Evolutionary conservation across 2,888 invertebrate species (phyloP), one percentile per base, ranked within the genome.

Genomic region (Sphecodes monilicornis): DNA sequence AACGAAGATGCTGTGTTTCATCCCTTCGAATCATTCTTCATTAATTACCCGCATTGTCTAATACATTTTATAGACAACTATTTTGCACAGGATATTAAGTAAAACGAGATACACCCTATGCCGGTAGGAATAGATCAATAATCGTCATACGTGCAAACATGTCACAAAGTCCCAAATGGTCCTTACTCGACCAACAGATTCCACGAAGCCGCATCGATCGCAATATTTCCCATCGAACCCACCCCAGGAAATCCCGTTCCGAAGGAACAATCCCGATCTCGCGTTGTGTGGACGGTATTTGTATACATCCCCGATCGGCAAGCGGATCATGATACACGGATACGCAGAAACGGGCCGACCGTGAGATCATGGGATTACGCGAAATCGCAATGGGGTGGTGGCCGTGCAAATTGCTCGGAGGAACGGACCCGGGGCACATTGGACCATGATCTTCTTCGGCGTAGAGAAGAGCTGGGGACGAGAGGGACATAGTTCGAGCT

Each of bases 341-440:
- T 80, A 81, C 36, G 76, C 68, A 18, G 83, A 64, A 85, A 85
- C 78, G 57, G 68, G 41, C 26, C 76, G 76, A 85, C 81, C 76
- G 73, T 68, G 83, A 84, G 88, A 89, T 84, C 85, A 79, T 77
- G 64, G 85, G 84, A 89, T 89, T 87, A 89, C 74, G 78, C 68
- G 60, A 41, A 76, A 76, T 46, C 26, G 68, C 41, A 72, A 73
- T 64, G 60, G 66, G 80, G 74, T 39, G 82, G 76, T 69, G 75
- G 78, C 74, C 68, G 76, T 74, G 71, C 84, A 85, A 89, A 89
- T 89, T 86, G 88, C 69, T 46, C 74, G 80, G 22, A 66, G 66
- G 66, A 39, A 22, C 32, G 73, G 72, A 5, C 22, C 68, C 73
- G 81, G 72, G 82, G 75, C 70, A 54, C 41, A 57, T 57, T 36